These are phyloP conservation scores for Campylorhamphus procurvoides DNA, from an alignment of 2,113 vertebrate genomes.

Conservation along the genomic window DNA sequence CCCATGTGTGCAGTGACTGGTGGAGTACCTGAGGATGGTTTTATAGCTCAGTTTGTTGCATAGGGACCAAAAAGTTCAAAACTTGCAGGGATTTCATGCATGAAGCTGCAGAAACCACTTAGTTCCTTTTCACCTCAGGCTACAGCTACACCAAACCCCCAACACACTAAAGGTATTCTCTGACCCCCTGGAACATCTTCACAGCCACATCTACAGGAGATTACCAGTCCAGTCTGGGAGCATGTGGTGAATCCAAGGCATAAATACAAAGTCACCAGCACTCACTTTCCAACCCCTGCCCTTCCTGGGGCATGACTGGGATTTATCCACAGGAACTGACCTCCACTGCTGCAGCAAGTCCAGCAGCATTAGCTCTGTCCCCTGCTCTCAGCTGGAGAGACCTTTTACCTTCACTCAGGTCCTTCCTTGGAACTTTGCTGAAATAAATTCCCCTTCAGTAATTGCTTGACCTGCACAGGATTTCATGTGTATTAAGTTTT, in stretches of 20 bases:
- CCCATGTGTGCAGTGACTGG: background rate
- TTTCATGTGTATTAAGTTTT: background rate
- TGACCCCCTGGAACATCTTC: background rate
- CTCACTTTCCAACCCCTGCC: background rate
- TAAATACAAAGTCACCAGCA: background rate
- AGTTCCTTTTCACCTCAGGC: background rate
- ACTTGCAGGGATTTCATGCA: background rate
- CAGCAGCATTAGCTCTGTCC: background rate
- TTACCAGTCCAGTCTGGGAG: background rate
- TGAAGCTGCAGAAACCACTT: background rate
- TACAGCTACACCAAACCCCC: background rate
- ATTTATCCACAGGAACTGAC: background rate
- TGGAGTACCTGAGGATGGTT: background rate
- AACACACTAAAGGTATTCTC: background rate
- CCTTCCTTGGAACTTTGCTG: background rate
- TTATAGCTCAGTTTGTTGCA: background rate
- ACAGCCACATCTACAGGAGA: background rate
- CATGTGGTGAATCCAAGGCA: background rate
- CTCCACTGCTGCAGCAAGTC: background rate
- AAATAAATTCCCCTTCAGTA: background rate
- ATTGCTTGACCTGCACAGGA: background rate
- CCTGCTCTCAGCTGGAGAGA: background rate
- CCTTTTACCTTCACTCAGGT: background rate
- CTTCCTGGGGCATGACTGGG: rapidly evolving
- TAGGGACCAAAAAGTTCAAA: background rate